These are phyloP conservation scores for Rhogogaster chlorosoma DNA, from an alignment of 2,888 invertebrate species.

Conservation along the genomic window DNA sequence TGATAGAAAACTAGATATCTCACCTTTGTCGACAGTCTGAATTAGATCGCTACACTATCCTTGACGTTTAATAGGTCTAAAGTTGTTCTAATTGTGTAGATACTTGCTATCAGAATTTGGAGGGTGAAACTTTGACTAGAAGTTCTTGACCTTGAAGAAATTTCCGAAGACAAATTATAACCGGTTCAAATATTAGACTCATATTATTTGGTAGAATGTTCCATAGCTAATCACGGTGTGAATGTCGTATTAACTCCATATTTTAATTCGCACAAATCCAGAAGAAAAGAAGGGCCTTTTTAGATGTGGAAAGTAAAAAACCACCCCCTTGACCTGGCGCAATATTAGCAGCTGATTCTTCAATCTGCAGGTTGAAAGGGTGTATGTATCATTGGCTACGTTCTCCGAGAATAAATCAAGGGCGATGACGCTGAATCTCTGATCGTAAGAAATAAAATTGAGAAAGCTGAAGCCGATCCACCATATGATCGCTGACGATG, in stretches of 20 bases:
- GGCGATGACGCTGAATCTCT: constrained; percentile 59
- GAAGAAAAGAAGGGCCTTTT: not conserved
- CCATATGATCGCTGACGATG: constrained; percentile 69
- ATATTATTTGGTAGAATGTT: not conserved
- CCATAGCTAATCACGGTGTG: not conserved
- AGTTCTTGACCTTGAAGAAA: not conserved
- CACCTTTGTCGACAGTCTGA: not conserved
- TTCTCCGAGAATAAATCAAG: constrained; percentile 16
- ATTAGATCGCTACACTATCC: not conserved
- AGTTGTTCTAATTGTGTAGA: not conserved
- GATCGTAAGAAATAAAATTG: not conserved
- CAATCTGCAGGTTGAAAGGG: not conserved
- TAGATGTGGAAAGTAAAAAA: not conserved
- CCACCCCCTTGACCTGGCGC: not conserved
- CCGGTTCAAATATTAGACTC: not conserved
- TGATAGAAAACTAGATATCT: not conserved
- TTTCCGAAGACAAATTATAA: not conserved
- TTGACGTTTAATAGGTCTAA: not conserved
- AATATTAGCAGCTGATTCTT: not conserved
- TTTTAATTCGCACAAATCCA: not conserved
- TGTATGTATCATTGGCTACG: not conserved
- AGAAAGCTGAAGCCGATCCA: constrained; percentile 49
- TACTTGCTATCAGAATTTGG: not conserved
- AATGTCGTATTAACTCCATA: not conserved
- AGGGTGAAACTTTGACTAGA: not conserved